These are phyloP conservation scores for Stylophora pistillata DNA, from an alignment of 64 coral and sea anemone genomes.

Conservation along the genomic window DNA sequence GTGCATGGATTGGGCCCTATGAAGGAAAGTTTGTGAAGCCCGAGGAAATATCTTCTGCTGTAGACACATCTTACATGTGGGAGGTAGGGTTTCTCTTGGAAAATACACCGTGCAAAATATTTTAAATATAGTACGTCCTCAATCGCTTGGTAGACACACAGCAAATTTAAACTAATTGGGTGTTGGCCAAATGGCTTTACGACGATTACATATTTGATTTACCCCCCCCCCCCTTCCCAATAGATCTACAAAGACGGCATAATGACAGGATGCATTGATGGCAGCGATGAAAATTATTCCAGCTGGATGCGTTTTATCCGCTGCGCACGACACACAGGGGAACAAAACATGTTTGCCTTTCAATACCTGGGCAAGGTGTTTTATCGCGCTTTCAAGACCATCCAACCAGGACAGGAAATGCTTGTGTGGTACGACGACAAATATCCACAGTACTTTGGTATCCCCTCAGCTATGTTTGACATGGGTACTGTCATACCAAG, in stretches of 20 bases:
- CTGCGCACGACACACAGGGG: conserved; percentile 30
- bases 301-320: conserved; percentile 75
- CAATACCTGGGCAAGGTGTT: conserved; percentile 62
- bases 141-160: background rate
- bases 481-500: background rate
- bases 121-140: background rate
- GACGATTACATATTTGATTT: background rate
- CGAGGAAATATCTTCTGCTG: conserved; percentile 33
- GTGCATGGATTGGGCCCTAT: conserved; percentile 78
- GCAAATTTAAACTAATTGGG: no score
- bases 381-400: conserved; percentile 54
- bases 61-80: conserved; percentile 80
- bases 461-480: conserved; percentile 28
- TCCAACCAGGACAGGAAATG: conserved; percentile 60
- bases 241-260: conserved; percentile 60
- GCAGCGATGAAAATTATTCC: conserved; percentile 47
- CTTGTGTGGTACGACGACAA: conserved; percentile 67
- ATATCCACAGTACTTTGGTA: conserved; percentile 53
- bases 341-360: conserved; percentile 69
- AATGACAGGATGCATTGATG: conserved; percentile 49
- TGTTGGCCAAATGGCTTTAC: no score
- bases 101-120: background rate
- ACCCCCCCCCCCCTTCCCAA: background rate
- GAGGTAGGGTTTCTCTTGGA: conserved; percentile 36
- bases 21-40: conserved; percentile 60